phyloP scores from a whole-genome alignment of 1,140 invertebrate genomes.

The Drosophila auraria region DNA sequence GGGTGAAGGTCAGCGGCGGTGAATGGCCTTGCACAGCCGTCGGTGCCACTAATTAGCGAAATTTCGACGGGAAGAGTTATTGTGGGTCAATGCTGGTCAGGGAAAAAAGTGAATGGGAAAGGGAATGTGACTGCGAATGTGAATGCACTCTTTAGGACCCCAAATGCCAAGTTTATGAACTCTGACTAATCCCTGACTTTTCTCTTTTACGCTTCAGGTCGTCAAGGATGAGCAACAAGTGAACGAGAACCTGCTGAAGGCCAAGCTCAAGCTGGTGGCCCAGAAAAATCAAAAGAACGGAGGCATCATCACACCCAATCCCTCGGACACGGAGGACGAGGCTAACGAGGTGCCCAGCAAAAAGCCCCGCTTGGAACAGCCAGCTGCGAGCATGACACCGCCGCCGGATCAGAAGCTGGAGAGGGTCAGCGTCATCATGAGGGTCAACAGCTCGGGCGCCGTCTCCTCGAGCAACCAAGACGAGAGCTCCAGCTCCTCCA shows the following conservation, averaged over 20 bases:
- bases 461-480: slow-evolving; percentile 64
- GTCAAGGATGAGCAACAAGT: slow-evolving; percentile 69
- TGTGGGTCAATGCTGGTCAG: slow-evolving; percentile 64
- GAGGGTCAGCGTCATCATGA: slow-evolving; percentile 91
- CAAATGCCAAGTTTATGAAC: slow-evolving; percentile 38
- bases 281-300: slow-evolving; percentile 64
- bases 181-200: slow-evolving; percentile 37
- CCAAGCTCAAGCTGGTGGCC: slow-evolving; percentile 73
- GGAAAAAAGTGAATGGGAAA: slow-evolving; percentile 43
- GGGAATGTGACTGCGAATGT: slow-evolving; percentile 28
- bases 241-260: slow-evolving; percentile 73
- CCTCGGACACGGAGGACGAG: slow-evolving; percentile 86
- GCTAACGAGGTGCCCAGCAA: slow-evolving; percentile 85
- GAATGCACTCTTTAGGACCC: slow-evolving; percentile 32
- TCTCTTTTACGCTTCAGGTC: slow-evolving; percentile 38
- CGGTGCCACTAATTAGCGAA: slow-evolving; percentile 53
- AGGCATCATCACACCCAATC: slow-evolving; percentile 85
- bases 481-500: slow-evolving; percentile 52
- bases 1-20: slow-evolving; percentile 65
- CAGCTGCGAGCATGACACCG: slow-evolving; percentile 61
- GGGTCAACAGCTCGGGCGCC: slow-evolving; percentile 90
- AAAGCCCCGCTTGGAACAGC: slow-evolving; percentile 76
- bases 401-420: slow-evolving; percentile 72
- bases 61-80: slow-evolving; percentile 65
- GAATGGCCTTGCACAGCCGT: slow-evolving; percentile 60